Percentiles rank a stretch among this genome's conserved stretches.
These are phyloP conservation scores for Menidia beryllina DNA, from an alignment of 2,113 vertebrate species.

Conservation along the genomic window DNA sequence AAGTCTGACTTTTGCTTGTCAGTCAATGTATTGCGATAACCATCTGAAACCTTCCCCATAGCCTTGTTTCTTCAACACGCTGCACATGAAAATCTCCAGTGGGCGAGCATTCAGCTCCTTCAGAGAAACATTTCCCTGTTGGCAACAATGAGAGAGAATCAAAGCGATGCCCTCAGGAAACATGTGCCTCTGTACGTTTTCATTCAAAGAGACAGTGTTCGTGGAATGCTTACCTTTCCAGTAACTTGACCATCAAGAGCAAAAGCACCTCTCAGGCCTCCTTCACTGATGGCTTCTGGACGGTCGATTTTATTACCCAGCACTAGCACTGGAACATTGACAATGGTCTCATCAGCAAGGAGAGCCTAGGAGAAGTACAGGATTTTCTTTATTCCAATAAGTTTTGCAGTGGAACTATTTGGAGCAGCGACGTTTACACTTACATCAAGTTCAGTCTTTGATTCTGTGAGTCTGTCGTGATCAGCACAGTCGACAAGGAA, in stretches of 20 bases:
- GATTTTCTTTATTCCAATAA: neutral
- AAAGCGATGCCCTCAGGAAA: neutral
- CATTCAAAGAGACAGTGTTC: neutral
- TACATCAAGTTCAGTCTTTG: conserved; percentile 96
- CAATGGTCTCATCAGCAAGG: conserved; percentile 94
- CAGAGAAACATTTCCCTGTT: conserved; percentile 87
- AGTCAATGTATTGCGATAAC: conserved; percentile 97
- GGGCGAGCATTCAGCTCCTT: conserved; percentile 91
- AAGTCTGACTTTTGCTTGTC: conserved; percentile 57
- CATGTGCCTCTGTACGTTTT: neutral
- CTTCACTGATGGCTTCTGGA: conserved; percentile 93
- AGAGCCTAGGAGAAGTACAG: conserved; percentile 83
- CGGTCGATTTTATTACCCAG: conserved; percentile 98
- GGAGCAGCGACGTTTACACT: conserved; percentile 59
- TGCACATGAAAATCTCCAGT: conserved; percentile 99
- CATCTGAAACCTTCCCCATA: conserved; percentile 97
- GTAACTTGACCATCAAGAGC: conserved; percentile 94
- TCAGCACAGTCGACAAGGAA: conserved; percentile 97
- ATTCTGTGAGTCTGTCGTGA: conserved; percentile 89
- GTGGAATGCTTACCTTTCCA: conserved; percentile 84
- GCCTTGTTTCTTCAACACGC: conserved; percentile 94
- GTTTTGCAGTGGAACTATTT: neutral
- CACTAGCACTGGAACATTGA: conserved; percentile 92
- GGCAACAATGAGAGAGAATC: conserved; percentile 16
- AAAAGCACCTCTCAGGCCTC: conserved; percentile 89